Base-by-base conservation (phyloP, 2,113 vertebrate species). In the Galemys pyrenaicus region DNA sequence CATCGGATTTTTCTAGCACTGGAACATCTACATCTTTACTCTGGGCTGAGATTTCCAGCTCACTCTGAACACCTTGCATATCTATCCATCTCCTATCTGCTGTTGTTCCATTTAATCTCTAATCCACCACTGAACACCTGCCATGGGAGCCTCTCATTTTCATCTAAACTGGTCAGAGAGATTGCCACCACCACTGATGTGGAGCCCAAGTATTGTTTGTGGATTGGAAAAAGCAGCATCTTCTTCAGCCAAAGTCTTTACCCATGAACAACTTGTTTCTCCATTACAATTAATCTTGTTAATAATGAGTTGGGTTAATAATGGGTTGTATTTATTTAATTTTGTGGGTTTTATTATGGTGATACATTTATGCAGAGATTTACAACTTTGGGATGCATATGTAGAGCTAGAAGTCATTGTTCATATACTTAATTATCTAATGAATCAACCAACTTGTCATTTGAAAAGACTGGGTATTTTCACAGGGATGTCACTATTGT, bases 381-480 rank as follows among this genome's bases (percentile, higher is more conserved):
- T 92, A 46, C 35, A 78, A 54, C 16, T n/a, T n/a, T 67, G 26
- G n/a, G 41, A 35, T 62, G 26, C 80, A 56, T 81, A 49, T 44
- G 58, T 49, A 32, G 19, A 80, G 17, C n/a, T 64, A 80, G 49
- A 92, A 87, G 60, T 28, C 49, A 71, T 28, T 46, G 37, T 56
- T 84, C 46, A 41, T 54, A 54, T 65, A 82, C 54, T 12, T 39
- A 58, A 84, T 84, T 37, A 54, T 37, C 74, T 60, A 65, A 64
- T 28, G 35, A 75, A 56, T 44, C 60, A 49, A 68, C 35, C 62
- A 62, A 81, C 35, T 39, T 46, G 32, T 67, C 62, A 71, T 51
- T 81, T 91, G 60, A 92, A 80, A 93, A 84, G 37, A 87, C 28
- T 22, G 2, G n/a, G 13, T 5, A 80, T 75, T 84, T 77, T 81